phyloP scores from a whole-genome alignment of 1,140 invertebrate species.

The Wasmannia auropunctata region DNA sequence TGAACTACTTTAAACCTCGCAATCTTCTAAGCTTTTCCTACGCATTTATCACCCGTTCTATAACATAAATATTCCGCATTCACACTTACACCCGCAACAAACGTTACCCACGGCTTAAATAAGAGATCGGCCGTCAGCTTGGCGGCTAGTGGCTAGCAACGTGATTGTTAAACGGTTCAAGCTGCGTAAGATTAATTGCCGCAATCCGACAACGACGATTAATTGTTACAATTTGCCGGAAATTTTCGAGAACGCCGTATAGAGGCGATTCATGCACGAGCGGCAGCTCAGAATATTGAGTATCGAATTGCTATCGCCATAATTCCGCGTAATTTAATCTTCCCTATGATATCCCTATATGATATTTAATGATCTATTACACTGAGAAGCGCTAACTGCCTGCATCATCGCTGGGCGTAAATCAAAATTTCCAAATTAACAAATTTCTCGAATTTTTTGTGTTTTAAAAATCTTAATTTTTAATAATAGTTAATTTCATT shows the following conservation, averaged over 20 bases:
- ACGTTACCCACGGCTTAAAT: conserved; percentile 11
- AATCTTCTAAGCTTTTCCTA: neutral
- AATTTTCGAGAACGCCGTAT: conserved; percentile 35
- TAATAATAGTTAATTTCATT: neutral
- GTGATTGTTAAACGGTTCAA: conserved; percentile 47
- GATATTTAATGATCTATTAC: neutral
- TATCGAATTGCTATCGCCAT: conserved; percentile 4
- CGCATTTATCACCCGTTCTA: neutral
- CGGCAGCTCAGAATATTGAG: conserved; percentile 28
- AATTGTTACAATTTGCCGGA: conserved; percentile 53
- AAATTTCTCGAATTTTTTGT: too few relatives aligned
- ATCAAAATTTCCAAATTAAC: conserved; percentile 4
- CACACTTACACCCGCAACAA: neutral
- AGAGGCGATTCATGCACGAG: neutral
- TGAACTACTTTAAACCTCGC: neutral
- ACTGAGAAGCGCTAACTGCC: neutral
- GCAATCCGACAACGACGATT: conserved; percentile 38
- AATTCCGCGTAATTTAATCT: neutral
- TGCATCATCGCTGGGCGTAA: neutral
- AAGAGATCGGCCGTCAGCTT: conserved; percentile 46
- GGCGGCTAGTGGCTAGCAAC: conserved; percentile 24
- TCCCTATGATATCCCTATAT: too few relatives aligned
- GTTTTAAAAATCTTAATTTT: neutral
- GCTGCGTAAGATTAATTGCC: conserved; percentile 50
- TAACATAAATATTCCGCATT: conserved; percentile 26